Evolutionary conservation across 2,113 vertebrate species (phyloP), one percentile per base, ranked within the genome.

Genomic region (Centrocercus urophasianus): DNA sequence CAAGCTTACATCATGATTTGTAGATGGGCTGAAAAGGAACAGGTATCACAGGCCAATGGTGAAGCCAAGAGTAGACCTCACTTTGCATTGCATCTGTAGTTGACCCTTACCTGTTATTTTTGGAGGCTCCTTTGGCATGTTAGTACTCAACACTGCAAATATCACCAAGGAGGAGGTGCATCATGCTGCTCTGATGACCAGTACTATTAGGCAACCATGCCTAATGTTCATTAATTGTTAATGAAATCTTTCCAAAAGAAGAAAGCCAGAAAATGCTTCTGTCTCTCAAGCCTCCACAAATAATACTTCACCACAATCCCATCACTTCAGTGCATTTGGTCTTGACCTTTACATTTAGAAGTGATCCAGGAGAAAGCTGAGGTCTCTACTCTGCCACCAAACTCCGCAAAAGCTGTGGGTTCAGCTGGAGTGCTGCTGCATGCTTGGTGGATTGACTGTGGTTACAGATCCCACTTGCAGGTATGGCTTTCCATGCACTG

Each of bases 1-100:
- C 8, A 3, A 1, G 7, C 34, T 86, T 86, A 38, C 19, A 40
- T 22, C 0, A 0, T 2, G 8, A 59, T 42, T 22, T 64, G 45
- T 25, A 61, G 64, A 34, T 56, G 21, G 34, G 18, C 9, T 1
- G 1, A 71, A 73, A 74, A 48, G 30, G 8, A 78, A 81, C 10
- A 45, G 42, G 64, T n/a, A 76, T 6, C 6, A 20, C 1, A 56
- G 42, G 45, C 36, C 21, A n/a, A 28, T 19, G 54, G 25, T 60
- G 50, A 90, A 64, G 52, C 70, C 36, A 71, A 13, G 30, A 42
- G 5, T 21, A 71, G 45, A 19, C 75, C 12, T 93, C 28, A 40
- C 27, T 93, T 61, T 54, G 28, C 25, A 16, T 21, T 86, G 36
- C 36, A 63, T 65, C 30, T 89, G 38, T 56, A n/a, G 7, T 40